Percentiles rank a stretch among this genome's conserved stretches.
These are phyloP conservation scores for Semibalanus balanoides DNA, from an alignment of 1,140 invertebrate species.

Conservation along the genomic window DNA sequence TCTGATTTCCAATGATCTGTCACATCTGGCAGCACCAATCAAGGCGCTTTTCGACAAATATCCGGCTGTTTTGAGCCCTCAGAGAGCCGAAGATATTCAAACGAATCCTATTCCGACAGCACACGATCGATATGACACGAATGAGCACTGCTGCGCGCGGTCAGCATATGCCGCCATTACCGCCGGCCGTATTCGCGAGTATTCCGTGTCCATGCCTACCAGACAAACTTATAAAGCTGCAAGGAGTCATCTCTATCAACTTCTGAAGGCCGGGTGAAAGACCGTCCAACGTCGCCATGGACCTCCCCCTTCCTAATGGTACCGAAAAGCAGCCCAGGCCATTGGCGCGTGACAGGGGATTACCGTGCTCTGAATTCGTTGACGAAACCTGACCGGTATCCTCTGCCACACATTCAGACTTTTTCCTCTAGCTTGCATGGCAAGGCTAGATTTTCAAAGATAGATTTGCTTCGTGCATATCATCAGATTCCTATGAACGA, in stretches of 20 bases:
- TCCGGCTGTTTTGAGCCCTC: background rate
- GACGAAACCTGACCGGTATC: slow-evolving; percentile 30
- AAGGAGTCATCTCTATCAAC: too few species aligned
- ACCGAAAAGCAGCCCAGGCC: slow-evolving; percentile 19
- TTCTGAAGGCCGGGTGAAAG: too few species aligned
- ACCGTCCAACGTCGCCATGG: slow-evolving; percentile 18
- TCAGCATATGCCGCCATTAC: slow-evolving; percentile 19
- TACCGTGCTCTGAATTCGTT: slow-evolving; percentile 31
- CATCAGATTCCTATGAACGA: slow-evolving; percentile 20
- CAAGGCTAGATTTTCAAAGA: slow-evolving; percentile 14
- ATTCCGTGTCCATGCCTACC: too few species aligned
- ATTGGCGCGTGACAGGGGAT: slow-evolving; percentile 31
- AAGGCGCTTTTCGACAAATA: background rate
- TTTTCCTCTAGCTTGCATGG: slow-evolving; percentile 14
- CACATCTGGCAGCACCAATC: background rate
- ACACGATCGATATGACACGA: slow-evolving; percentile 13
- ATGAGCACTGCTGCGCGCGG: slow-evolving; percentile 23
- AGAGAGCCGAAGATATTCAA: background rate
- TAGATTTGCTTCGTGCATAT: slow-evolving; percentile 21
- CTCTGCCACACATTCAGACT: slow-evolving; percentile 25
- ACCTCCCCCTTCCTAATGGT: slow-evolving; percentile 22
- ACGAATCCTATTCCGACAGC: background rate
- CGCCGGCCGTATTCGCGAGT: slow-evolving; percentile 17
- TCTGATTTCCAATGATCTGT: too few species aligned
- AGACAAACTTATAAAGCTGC: too few species aligned